These are phyloP conservation scores for Lepidurus apus DNA, from an alignment of 1,140 invertebrate genomes.

Conservation along the genomic window DNA sequence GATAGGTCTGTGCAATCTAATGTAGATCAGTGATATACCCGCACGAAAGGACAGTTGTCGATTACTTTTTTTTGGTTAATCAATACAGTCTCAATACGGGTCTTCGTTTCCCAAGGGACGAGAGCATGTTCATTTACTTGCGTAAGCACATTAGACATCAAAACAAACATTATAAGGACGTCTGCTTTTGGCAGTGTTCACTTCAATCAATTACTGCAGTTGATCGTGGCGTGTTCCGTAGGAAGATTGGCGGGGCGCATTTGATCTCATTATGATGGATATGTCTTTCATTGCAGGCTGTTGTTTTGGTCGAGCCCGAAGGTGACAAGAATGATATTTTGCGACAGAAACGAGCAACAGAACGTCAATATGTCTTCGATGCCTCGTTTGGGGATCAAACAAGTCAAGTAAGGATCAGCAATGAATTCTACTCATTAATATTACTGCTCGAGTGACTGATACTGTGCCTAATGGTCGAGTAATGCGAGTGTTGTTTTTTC, in stretches of 20 bases:
- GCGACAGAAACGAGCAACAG: slow-evolving; percentile 57
- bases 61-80: background rate
- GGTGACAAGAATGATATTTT: slow-evolving; percentile 56
- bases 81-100: background rate
- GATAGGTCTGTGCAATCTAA: too few relatives aligned
- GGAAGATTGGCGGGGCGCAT: too few relatives aligned
- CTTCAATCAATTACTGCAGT: too few relatives aligned
- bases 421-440: too few relatives aligned
- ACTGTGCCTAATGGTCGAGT: too few relatives aligned
- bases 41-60: too few relatives aligned
- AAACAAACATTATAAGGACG: background rate
- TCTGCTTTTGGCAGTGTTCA: too few relatives aligned
- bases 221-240: too few relatives aligned
- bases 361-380: slow-evolving; percentile 82
- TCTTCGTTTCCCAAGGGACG: background rate
- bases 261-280: background rate
- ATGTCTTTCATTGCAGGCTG: slow-evolving; percentile 50
- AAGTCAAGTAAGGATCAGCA: slow-evolving; percentile 53
- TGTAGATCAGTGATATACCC: too few relatives aligned
- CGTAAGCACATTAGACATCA: background rate
- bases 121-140: background rate
- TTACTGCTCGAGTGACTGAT: too few relatives aligned
- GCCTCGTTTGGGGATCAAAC: slow-evolving; percentile 72
- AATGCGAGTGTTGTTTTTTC: too few relatives aligned
- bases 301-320: slow-evolving; percentile 60